phyloP scores from a whole-genome alignment of 2,888 invertebrate species.

The Drosophila gaucha region DNA sequence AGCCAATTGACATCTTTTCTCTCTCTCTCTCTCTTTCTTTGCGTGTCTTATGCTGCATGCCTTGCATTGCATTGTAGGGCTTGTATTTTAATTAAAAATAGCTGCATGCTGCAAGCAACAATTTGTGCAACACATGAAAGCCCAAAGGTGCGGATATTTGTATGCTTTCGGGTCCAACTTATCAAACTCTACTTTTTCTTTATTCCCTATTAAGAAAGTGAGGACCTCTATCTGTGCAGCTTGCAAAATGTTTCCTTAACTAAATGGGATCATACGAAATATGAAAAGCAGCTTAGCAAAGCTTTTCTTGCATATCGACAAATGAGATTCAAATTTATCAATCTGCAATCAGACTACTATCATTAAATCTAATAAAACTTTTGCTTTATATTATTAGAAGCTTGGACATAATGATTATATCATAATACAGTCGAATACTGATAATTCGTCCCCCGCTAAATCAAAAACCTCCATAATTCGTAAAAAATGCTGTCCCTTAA shows the following conservation, averaged over 20 bases:
- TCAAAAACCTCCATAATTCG: too few relatives aligned
- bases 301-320: neutral
- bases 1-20: constrained; percentile 61
- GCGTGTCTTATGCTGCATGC: too few relatives aligned
- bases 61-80: constrained; percentile 9
- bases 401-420: too few relatives aligned
- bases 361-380: neutral
- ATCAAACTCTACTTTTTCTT: neutral
- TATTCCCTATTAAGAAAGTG: neutral
- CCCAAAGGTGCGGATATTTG: constrained; percentile 13
- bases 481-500: too few relatives aligned
- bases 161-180: neutral
- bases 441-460: too few relatives aligned
- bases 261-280: too few relatives aligned
- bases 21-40: too few relatives aligned
- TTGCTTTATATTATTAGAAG: too few relatives aligned
- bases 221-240: too few relatives aligned
- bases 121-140: neutral
- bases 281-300: neutral
- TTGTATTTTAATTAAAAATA: constrained; percentile 60
- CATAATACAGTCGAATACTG: too few relatives aligned
- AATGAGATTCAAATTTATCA: neutral
- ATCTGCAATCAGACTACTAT: too few relatives aligned
- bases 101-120: neutral
- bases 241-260: too few relatives aligned